Base-by-base conservation (phyloP, 2,888 invertebrate species). In the Camptogramma bilineatum region DNA sequence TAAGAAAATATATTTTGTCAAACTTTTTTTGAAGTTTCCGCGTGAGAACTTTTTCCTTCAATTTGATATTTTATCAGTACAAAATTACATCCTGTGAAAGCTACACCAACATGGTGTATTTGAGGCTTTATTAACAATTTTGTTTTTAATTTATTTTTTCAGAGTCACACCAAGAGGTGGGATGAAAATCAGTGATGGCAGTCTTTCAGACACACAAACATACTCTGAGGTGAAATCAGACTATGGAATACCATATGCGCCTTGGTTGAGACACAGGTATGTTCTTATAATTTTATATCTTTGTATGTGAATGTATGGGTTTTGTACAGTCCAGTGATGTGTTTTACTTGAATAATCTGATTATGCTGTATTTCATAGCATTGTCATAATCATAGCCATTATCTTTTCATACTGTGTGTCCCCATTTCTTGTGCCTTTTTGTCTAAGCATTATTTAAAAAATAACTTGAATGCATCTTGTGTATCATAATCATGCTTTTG, bases 181-280 rank as follows among this genome's bases (percentile, higher is more conserved):
- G 5, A 94, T 94, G 83, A 93, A 93, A 73, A 94, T 95, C 70
- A 95, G 95, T 75, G 97, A 97, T 80, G 98, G 97, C 19, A 97
- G 97, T 69, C 94, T 98, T 39, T 97, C 97, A 55, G 98, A 98
- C 79, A 97, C 97, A 1, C 97, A 97, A 85, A 96, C 96, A 8
- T 95, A 95, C 83, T 95, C 95, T 0, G 95, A 95, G 82, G 95
- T 95, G 13, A 95, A 95, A 74, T 96, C 97, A 44, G 97, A 96
- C 80, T 97, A 96, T 81, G 96, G 96, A 55, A 96, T 97, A 79
- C 96, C 96, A 0, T 97, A 97, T 82, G 96, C 96, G 18, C 96
- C 97, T 70, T 97, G 97, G 97, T 93, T 97, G 79, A 95, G 97
- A 83, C 97, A 97, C 88, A 97, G 97, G 94, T 95, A 90, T 79